phyloP scores from a whole-genome alignment of 2,113 vertebrate genomes.

The Erythrocebus patas region DNA sequence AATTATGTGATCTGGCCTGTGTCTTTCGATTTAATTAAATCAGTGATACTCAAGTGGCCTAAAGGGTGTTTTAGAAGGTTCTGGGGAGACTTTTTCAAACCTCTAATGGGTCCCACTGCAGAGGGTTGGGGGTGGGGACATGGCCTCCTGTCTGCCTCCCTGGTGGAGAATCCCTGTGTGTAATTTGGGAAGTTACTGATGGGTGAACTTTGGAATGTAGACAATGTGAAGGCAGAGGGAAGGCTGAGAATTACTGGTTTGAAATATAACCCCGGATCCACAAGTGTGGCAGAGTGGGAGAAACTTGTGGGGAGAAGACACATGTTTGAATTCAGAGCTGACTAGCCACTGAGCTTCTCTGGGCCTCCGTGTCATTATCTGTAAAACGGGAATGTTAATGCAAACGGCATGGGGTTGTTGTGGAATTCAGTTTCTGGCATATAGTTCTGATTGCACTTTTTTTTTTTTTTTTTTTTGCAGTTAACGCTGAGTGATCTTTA shows the following conservation, averaged over 20 bases:
- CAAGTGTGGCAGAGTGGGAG: not conserved
- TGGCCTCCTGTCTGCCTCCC: not conserved
- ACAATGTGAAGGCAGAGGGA: not conserved
- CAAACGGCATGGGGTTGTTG: not conserved
- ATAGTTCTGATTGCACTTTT: rapidly evolving
- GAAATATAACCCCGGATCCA: not conserved
- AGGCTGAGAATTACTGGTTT: not conserved
- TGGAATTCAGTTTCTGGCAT: not conserved
- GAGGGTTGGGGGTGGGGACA: not conserved
- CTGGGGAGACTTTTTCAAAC: not conserved
- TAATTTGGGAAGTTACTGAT: not conserved
- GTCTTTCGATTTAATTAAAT: not conserved
- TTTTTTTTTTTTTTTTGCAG: not conserved
- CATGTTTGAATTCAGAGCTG: not conserved
- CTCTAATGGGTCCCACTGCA: not conserved
- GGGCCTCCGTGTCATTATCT: not conserved
- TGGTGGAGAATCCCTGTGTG: not conserved
- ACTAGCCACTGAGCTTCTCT: not conserved
- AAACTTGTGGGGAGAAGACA: not conserved
- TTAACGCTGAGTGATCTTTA: not conserved
- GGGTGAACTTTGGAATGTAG: not conserved
- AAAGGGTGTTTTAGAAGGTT: not conserved
- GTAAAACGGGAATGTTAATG: not conserved
- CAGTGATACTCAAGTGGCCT: not conserved
- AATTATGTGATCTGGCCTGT: not conserved